Conservation (phyloP, 2,888 invertebrate genomes). For the Alviniconcha strummeri region DNA sequence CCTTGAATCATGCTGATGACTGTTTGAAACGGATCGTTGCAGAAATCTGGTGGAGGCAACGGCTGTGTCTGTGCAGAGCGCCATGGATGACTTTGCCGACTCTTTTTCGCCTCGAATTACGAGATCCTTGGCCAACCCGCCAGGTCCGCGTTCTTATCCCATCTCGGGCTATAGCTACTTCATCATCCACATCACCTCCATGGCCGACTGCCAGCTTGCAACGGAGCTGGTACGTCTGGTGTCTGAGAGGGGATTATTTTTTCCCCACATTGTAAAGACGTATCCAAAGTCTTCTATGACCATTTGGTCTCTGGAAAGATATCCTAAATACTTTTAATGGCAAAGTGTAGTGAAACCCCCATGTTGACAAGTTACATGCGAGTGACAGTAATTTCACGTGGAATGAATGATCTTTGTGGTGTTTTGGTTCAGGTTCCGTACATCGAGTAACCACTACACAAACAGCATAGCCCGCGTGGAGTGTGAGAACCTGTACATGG, state of each 20-base stretch:
- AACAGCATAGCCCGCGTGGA: constrained; percentile 40
- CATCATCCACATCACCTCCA: constrained; percentile 49
- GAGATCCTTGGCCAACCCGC: constrained; percentile 26
- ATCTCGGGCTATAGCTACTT: constrained; percentile 65
- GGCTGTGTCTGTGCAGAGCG: constrained; percentile 45
- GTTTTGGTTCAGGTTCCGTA: constrained; percentile 56
- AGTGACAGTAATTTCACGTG: no score
- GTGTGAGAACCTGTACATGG: constrained; percentile 49
- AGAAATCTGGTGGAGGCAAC: constrained; percentile 28
- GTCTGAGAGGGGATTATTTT: no score
- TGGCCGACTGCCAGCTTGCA: constrained; percentile 53
- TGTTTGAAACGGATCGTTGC: no score
- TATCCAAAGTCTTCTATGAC: no score
- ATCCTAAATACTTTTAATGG: no score
- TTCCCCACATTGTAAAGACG: no score
- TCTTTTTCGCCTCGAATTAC: constrained; percentile 39
- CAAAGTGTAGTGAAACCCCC: no score
- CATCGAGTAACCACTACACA: constrained; percentile 59
- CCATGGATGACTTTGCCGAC: constrained; percentile 50
- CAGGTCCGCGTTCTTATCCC: constrained; percentile 45
- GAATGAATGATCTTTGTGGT: no score
- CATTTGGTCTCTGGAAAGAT: no score
- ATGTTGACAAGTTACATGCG: no score
- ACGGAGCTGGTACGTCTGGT: constrained; percentile 53
- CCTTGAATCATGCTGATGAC: no score